These are phyloP conservation scores for Ispidina lecontei DNA, from an alignment of 2,797 vertebrate species.

Conservation along the genomic window DNA sequence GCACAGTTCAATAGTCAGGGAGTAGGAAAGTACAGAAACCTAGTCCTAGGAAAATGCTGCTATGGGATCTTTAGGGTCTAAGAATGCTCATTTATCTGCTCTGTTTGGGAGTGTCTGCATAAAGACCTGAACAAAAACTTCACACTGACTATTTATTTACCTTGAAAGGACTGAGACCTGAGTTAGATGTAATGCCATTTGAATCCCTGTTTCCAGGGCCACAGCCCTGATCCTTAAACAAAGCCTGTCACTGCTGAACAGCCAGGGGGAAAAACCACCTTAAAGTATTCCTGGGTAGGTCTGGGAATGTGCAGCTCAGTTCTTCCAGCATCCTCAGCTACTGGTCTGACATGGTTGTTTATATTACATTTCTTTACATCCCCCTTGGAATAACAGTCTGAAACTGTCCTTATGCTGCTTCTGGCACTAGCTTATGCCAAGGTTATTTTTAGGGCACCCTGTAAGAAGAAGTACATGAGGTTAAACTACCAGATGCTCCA, in stretches of 20 bases:
- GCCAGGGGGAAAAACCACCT: neutral
- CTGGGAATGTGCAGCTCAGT: neutral
- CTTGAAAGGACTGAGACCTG: neutral
- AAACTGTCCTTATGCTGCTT: neutral
- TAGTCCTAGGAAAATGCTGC: neutral
- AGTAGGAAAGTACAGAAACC: neutral
- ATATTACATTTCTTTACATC: neutral
- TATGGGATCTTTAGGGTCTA: neutral
- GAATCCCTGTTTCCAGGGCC: neutral
- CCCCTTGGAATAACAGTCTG: constrained; percentile 3
- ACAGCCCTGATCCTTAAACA: constrained; percentile 5
- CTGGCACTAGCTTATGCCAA: constrained; percentile 21
- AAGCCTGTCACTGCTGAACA: neutral
- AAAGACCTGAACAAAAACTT: neutral
- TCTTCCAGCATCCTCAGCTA: neutral
- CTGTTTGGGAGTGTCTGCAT: neutral
- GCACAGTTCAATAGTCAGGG: neutral
- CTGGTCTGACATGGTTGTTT: neutral
- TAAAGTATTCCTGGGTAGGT: neutral
- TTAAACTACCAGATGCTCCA: constrained; percentile 1
- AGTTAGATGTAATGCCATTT: neutral
- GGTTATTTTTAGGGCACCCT: constrained; percentile 13
- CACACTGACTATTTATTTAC: neutral
- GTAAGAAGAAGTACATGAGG: neutral
- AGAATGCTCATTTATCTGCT: neutral